These are phyloP conservation scores for Stegophylla sp. DNA, from an alignment of 2,888 invertebrate species.

Conservation along the genomic window DNA sequence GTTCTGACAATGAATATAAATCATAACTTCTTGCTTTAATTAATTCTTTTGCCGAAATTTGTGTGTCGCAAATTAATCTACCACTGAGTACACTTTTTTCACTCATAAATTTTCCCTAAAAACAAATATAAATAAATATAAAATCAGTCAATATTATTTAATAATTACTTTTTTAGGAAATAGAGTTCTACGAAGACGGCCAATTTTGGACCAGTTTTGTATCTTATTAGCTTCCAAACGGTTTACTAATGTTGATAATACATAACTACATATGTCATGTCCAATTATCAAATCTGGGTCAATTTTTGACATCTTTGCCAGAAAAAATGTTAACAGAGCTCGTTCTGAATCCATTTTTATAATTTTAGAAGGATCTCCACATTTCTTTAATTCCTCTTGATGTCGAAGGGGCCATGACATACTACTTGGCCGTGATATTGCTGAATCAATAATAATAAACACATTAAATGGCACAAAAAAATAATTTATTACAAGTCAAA, in stretches of 20 bases:
- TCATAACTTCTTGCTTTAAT: slow-evolving; percentile 92
- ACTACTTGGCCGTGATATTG: slow-evolving; percentile 80
- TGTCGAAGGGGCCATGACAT: slow-evolving; percentile 85
- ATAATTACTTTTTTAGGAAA: slow-evolving; percentile 64
- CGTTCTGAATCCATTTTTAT: slow-evolving; percentile 77
- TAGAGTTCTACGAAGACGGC: slow-evolving; percentile 77
- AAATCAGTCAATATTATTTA: not conserved
- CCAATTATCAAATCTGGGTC: slow-evolving; percentile 96
- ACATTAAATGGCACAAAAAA: not conserved
- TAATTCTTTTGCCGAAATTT: slow-evolving; percentile 90
- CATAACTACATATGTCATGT: slow-evolving; percentile 89
- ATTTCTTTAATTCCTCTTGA: slow-evolving; percentile 70
- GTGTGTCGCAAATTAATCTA: slow-evolving; percentile 88
- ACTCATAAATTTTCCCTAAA: slow-evolving; percentile 63
- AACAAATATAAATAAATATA: slow-evolving; percentile 24
- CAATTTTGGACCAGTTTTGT: slow-evolving; percentile 88
- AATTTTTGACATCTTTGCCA: slow-evolving; percentile 82
- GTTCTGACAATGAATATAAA: slow-evolving; percentile 78
- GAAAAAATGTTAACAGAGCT: slow-evolving; percentile 82
- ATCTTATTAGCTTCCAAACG: slow-evolving; percentile 77
- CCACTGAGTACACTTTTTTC: slow-evolving; percentile 70
- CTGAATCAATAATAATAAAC: slow-evolving; percentile 67
- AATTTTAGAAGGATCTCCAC: slow-evolving; percentile 63
- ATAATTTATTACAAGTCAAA: no score
- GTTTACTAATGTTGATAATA: slow-evolving; percentile 87